Conservation (phyloP, 2,888 invertebrate species). For the Protodeltote pygarga region DNA sequence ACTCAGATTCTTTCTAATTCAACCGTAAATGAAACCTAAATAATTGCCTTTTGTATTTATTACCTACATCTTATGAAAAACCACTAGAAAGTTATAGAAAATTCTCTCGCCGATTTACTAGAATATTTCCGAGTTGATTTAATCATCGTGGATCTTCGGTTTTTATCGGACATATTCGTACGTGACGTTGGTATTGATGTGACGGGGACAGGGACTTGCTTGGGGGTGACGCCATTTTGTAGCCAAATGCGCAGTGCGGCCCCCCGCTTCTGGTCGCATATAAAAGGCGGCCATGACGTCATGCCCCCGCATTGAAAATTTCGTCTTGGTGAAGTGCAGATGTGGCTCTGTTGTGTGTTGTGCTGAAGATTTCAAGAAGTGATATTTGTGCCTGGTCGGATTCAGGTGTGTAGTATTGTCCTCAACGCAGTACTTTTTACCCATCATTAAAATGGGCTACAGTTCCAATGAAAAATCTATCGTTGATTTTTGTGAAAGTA, state of each 20-base stretch:
- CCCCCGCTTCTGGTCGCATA: conserved; percentile 58
- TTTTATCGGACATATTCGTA: conserved; percentile 38
- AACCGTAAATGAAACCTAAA: too few species aligned
- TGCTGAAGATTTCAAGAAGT: conserved; percentile 68
- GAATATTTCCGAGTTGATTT: conserved; percentile 26
- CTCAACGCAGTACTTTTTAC: conserved; percentile 71
- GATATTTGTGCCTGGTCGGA: conserved; percentile 77
- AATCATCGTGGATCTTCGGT: conserved; percentile 36
- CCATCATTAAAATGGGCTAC: conserved; percentile 76
- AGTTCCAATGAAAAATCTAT: conserved; percentile 78
- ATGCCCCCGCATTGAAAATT: conserved; percentile 64
- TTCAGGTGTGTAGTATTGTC: conserved; percentile 83
- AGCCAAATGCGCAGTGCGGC: conserved; percentile 69
- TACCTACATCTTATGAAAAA: too few species aligned
- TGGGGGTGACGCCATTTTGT: conserved; percentile 76
- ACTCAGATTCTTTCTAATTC: too few species aligned
- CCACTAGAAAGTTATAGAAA: background rate
- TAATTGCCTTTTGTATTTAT: too few species aligned
- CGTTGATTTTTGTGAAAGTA: conserved; percentile 85
- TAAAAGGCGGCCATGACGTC: conserved; percentile 74
- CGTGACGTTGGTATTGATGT: conserved; percentile 32
- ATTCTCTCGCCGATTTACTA: background rate
- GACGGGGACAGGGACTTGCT: background rate
- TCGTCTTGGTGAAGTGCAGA: conserved; percentile 65
- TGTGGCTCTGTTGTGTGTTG: conserved; percentile 71